Evolutionary conservation across 2,797 vertebrate species (phyloP).

Genomic region (Lindbergichthys nudifrons): DNA sequence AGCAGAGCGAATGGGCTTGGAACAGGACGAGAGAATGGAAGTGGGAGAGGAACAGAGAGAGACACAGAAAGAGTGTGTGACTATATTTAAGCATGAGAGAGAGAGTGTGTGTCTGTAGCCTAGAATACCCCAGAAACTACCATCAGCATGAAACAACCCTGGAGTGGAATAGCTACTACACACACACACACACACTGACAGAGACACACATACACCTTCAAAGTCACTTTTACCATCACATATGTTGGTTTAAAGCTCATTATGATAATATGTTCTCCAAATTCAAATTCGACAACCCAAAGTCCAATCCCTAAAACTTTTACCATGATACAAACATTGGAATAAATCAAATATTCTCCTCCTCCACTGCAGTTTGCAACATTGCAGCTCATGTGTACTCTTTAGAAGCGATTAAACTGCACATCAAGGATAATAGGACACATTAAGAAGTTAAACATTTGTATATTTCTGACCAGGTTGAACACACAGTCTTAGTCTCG

Average conservation of each 20-base stretch:
- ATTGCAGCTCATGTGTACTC: not conserved
- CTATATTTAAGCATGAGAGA: conserved; percentile 23
- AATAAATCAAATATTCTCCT: not conserved
- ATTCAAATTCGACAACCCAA: no score
- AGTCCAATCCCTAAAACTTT: no score
- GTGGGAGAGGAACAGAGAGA: conserved; percentile 12
- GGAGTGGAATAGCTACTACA: not conserved
- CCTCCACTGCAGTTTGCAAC: not conserved
- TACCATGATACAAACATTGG: no score
- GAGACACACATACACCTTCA: not conserved
- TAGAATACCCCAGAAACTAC: conserved; percentile 44
- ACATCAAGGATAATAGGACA: not conserved
- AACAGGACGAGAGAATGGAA: conserved; percentile 18
- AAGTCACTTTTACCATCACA: not conserved
- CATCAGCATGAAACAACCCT: conserved; percentile 29
- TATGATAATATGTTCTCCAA: no score
- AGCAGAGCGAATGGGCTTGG: conserved; percentile 30
- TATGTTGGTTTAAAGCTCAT: no score
- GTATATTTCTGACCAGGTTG: not conserved
- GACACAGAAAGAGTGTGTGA: conserved; percentile 13
- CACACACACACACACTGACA: not conserved
- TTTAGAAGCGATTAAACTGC: not conserved
- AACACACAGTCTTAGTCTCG: not conserved
- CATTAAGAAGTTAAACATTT: not conserved
- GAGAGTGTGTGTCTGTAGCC: conserved; percentile 13